A percentile compares a stretch with the other conserved stretches of the same genome.
phyloP scores from a whole-genome alignment of 2,113 vertebrate species.

The Centropus unirufus region DNA sequence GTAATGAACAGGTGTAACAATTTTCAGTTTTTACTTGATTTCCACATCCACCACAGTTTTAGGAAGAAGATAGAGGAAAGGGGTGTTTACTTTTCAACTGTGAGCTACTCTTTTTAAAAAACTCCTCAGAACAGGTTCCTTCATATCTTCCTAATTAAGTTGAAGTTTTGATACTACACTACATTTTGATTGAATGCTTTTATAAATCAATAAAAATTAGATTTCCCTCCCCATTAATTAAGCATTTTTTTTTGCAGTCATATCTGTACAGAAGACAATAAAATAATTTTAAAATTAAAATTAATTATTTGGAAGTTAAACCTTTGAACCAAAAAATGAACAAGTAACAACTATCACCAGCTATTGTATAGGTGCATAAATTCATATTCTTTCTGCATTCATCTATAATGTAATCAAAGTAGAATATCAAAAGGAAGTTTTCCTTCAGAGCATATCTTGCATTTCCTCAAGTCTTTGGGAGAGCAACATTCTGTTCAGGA shows the following conservation, averaged over 20 bases:
- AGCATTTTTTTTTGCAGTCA: background rate
- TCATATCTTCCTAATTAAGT: background rate
- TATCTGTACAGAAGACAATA: background rate
- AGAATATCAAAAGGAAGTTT: background rate
- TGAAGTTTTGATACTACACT: background rate
- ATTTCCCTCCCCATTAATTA: background rate
- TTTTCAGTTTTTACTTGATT: background rate
- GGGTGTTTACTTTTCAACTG: accelerated
- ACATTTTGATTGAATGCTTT: background rate
- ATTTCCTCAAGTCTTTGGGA: background rate
- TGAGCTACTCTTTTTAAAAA: background rate
- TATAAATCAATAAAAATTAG: background rate
- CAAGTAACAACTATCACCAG: background rate
- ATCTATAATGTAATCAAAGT: background rate
- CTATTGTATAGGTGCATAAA: background rate
- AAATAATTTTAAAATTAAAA: background rate
- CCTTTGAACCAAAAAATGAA: background rate
- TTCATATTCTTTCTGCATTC: background rate
- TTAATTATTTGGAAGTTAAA: background rate
- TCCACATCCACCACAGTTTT: background rate
- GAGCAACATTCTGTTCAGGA: background rate
- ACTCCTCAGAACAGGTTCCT: background rate
- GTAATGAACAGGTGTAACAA: background rate
- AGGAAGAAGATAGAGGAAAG: background rate
- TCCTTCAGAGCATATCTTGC: background rate